These are phyloP conservation scores for Dromiciops gliroides DNA, from an alignment of 2,113 vertebrate genomes.

Conservation along the genomic window DNA sequence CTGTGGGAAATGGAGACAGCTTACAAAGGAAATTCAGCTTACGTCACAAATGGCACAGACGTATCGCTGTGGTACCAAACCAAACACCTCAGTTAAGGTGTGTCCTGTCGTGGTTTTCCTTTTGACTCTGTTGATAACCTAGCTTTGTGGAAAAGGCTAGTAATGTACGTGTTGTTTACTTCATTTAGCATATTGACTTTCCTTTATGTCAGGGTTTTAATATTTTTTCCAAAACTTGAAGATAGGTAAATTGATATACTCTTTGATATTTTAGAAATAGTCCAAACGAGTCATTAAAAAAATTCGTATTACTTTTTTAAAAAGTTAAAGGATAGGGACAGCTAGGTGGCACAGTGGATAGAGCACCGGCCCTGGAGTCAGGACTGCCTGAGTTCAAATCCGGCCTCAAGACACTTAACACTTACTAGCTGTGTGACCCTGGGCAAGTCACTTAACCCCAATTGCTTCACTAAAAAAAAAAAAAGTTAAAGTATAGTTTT, in stretches of 20 bases:
- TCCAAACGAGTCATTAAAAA: neutral
- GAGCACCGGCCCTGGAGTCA: too few relatives aligned
- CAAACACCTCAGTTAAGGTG: conserved; percentile 91
- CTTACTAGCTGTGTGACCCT: too few relatives aligned
- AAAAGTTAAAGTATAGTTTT: neutral
- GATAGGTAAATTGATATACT: neutral
- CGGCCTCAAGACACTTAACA: too few relatives aligned
- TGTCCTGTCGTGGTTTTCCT: neutral
- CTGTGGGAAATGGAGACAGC: conserved; percentile 97
- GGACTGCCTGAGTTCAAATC: too few relatives aligned
- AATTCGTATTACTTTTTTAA: neutral
- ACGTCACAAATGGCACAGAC: conserved; percentile 90
- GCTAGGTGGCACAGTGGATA: too few relatives aligned
- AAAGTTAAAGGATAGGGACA: too few relatives aligned
- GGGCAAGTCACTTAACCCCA: too few relatives aligned
- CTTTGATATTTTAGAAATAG: neutral
- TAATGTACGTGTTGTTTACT: conserved; percentile 11
- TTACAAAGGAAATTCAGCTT: conserved; percentile 96
- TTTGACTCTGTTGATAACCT: conserved; percentile 8
- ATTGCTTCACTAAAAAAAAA: too few relatives aligned
- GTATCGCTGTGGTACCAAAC: conserved; percentile 96
- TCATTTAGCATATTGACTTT: neutral
- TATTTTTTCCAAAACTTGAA: neutral
- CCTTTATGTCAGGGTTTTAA: neutral
- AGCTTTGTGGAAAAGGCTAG: conserved; percentile 6